phyloP scores from a whole-genome alignment of 2,113 vertebrate genomes.

The Chionis minor region DNA sequence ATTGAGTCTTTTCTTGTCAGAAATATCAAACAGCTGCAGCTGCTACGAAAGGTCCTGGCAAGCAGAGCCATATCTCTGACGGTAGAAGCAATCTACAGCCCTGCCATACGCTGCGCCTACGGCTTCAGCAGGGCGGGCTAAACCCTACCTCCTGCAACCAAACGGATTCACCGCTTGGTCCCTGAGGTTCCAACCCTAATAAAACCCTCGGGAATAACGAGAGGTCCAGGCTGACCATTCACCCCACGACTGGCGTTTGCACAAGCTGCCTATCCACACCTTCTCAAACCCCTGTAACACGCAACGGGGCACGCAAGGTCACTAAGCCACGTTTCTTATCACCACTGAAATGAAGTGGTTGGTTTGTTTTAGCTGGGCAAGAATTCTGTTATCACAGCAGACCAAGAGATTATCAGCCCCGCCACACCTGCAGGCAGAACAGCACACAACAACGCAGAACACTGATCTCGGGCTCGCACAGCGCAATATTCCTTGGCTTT shows the following conservation, averaged over 20 bases:
- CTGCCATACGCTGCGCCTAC: fast-evolving
- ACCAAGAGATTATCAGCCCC: not conserved
- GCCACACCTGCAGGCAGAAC: not conserved
- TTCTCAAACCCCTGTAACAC: not conserved
- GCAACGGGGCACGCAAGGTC: not conserved
- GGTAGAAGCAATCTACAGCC: not conserved
- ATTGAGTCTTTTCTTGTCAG: not conserved
- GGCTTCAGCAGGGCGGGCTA: not conserved
- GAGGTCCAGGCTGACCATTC: not conserved
- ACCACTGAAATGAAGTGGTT: not conserved
- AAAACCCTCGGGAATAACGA: not conserved
- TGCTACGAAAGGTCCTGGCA: not conserved
- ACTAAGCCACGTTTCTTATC: not conserved
- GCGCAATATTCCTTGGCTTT: not conserved
- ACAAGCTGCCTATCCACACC: not conserved
- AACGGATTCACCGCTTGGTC: not conserved
- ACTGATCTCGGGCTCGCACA: not conserved
- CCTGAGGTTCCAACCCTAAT: not conserved
- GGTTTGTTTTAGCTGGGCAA: not conserved
- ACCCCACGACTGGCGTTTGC: not conserved
- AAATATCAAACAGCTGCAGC: not conserved
- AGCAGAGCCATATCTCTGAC: not conserved
- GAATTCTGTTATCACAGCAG: not conserved
- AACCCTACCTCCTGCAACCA: not conserved
- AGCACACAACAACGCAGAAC: not conserved